Percentiles rank a stretch among this genome's conserved stretches.
Conservation (phyloP, 2,797 vertebrate genomes). For the Takifugu rubripes region DNA sequence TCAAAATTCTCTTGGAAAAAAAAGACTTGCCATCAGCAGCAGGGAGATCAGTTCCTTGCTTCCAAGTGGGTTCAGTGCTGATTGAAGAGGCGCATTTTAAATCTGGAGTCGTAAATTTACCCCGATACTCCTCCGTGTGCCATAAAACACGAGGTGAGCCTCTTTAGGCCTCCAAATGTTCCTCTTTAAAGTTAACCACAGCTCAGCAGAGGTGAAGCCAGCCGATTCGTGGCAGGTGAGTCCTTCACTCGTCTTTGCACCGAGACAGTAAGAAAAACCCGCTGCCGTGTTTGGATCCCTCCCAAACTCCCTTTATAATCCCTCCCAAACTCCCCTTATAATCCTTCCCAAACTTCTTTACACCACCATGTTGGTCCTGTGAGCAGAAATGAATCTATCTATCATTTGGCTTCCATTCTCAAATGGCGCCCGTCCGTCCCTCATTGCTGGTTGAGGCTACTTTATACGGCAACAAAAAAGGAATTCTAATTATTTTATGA, state of each 20-base stretch:
- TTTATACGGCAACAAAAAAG: no score
- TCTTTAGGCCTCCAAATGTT: constrained; percentile 32
- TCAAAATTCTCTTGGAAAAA: constrained; percentile 29
- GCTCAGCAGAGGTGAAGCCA: constrained; percentile 17
- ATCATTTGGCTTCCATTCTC: no score
- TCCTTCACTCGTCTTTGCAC: constrained; percentile 37
- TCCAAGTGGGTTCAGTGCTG: constrained; percentile 19
- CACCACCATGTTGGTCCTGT: no score
- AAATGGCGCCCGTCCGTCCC: no score
- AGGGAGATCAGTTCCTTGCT: constrained; percentile 8
- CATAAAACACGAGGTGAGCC: constrained; percentile 38
- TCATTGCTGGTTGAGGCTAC: no score
- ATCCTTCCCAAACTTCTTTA: constrained; percentile 4
- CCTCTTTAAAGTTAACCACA: constrained; percentile 27
- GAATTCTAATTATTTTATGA: no score
- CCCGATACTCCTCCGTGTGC: constrained; percentile 32
- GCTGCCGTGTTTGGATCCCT: constrained; percentile 26
- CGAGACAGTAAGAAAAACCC: constrained; percentile 40
- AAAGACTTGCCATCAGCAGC: constrained; percentile 25
- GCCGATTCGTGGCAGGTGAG: constrained; percentile 36
- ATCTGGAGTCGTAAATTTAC: constrained; percentile 41
- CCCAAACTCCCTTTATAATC: not conserved
- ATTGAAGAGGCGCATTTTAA: constrained; percentile 23
- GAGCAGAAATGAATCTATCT: no score
- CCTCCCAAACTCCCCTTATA: not conserved